Base-by-base conservation (phyloP, 2,888 invertebrate species). In the Pammene aurita region DNA sequence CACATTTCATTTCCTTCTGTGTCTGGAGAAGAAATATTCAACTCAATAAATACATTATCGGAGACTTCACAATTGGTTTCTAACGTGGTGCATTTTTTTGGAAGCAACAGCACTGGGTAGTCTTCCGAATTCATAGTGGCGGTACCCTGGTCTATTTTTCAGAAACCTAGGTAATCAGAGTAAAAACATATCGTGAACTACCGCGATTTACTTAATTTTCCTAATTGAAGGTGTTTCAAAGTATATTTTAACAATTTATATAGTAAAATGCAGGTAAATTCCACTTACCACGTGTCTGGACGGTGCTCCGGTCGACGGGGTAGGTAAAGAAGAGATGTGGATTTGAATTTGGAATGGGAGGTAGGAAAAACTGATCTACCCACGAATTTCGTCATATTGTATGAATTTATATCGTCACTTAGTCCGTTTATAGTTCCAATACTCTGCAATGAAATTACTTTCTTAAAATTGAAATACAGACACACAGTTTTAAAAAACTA, bases 101-200 rank as follows among this genome's bases (percentile, higher is more conserved):
- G 91, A 64, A 92, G 81, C 48, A 87, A 76, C 10, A 92, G 72
- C 14, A 89, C 79, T 1, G 91, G 91, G 72, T 84, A 85, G 2
- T 78, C 71, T 34, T 84, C 83, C 1, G 76, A 71, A 64, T 78
- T 80, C 66, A 74, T 71, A 50, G 72, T 70, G 58, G 73, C 68
- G 38, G 72, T 75, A 41, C 78, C 76, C 38, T 78, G 79, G 67
- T 86, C 84, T 87, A 89, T 89, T 80, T 84, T 76, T 58, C 54
- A 5, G 67, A 61, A 72, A 72, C 72, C 71, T 82, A 83, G 72
- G 41, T 77, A 79, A 75, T 76, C 66, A 56, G 68, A 71, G 41
- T 62, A 64, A 76, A 77, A 73, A 74, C 76, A 81, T 80, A 71
- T 55, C 74, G 57, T 62, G 14, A 57, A 67, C 64, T 69, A 64